Evolutionary conservation across 2,797 vertebrate species (phyloP), one percentile per base, ranked within the genome.

Genomic region (Poeciliopsis gracilis): DNA sequence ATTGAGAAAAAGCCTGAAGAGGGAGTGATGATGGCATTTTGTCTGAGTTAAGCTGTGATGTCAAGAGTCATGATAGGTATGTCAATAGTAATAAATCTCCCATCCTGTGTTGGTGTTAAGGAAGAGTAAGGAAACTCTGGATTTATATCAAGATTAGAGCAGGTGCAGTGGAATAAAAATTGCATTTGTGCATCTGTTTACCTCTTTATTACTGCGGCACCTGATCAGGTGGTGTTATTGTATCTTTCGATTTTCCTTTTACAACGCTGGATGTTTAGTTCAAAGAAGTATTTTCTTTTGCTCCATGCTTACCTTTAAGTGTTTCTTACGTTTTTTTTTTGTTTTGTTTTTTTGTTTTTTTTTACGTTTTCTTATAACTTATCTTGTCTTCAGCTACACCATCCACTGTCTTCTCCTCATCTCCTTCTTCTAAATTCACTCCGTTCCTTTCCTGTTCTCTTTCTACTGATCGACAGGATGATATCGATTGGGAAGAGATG

Each of bases 401-500:
- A 36, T 71, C 72, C 66, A 49, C 55, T 36, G 15, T 75, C 76
- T 41, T 11, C 71, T 75, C 43, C n/a, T 66, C 12, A 70, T 77
- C 66, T 73, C 77, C 61, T 10, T 69, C 74, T 75, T 33, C 51
- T 69, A 28, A 33, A 49, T 72, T 63, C 41, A 12, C 9, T 18
- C 33, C 53, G 51, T 76, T 71, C 74, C 59, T 72, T 73, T 75
- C 15, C 55, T 4, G 10, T 57, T 89, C 79, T 51, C 71, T 36
- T 79, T 49, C 23, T 73, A 75, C 83, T 93, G 89, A 91, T 90
- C 82, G 85, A 92, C 93, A 84, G 86, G 77, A 82, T 78, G 81
- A 91, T 95, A 94, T 92, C 71, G 94, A 95, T 90, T 85, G 66
- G 69, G 79, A 75, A 82, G 90, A 89, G 92, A 92, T 90, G 86